Evolutionary conservation across 2,888 invertebrate species (phyloP).

Genomic region (Chironomus tentans): DNA sequence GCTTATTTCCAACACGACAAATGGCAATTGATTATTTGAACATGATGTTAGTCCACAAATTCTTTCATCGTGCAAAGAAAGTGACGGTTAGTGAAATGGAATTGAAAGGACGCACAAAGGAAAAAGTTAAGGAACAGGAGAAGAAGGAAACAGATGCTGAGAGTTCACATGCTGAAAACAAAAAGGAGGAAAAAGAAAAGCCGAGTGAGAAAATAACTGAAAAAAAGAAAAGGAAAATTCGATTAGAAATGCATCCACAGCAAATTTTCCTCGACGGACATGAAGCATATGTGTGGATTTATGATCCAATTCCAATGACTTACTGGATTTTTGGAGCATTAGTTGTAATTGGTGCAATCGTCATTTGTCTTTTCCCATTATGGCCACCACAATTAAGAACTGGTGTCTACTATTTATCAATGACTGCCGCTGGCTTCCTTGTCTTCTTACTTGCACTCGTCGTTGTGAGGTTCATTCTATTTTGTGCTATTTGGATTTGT

Average conservation of each 20-base stretch:
- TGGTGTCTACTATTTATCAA: conserved; percentile 93
- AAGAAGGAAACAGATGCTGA: conserved; percentile 44
- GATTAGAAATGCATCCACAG: conserved; percentile 94
- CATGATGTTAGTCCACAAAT: conserved; percentile 79
- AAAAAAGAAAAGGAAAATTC: conserved; percentile 79
- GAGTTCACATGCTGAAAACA: conserved; percentile 45
- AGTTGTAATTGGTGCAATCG: conserved; percentile 85
- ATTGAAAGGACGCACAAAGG: conserved; percentile 50
- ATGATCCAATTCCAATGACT: conserved; percentile 90
- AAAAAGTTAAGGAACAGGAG: conserved; percentile 44
- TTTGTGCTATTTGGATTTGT: conserved; percentile 80
- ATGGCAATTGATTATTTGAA: conserved; percentile 74
- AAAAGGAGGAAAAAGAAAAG: conserved; percentile 38
- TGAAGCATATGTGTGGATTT: conserved; percentile 97
- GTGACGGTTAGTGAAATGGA: conserved; percentile 65
- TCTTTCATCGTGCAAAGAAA: conserved; percentile 92
- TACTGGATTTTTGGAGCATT: conserved; percentile 90
- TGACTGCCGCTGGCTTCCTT: conserved; percentile 90
- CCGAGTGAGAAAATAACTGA: conserved; percentile 34
- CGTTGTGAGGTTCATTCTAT: conserved; percentile 80
- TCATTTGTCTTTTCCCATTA: conserved; percentile 95
- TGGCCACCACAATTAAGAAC: conserved; percentile 92
- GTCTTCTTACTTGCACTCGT: conserved; percentile 87
- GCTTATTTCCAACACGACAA: conserved; percentile 71
- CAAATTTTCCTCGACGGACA: conserved; percentile 88